Base-by-base conservation (phyloP, 2,113 vertebrate genomes). In the Macrotis lagotis region DNA sequence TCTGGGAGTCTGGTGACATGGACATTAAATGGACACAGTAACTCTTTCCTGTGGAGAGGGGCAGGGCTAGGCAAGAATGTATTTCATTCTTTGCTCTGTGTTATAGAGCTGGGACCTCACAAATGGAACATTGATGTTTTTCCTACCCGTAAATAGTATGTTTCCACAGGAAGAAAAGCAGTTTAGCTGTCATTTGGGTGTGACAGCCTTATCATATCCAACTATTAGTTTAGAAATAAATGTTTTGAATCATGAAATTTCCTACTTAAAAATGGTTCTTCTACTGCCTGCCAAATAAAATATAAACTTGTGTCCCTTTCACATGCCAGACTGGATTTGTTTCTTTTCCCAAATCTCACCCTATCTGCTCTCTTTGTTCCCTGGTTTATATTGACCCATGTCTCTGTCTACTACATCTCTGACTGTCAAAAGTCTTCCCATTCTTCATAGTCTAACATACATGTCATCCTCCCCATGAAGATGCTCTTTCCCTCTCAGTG, bases 21-120 rank as follows among this genome's bases (percentile, higher is more conserved):
- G 44, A 0, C 53, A 55, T 0, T 0, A 0, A 44, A 12, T 0
- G 0, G 92, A 50, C 92, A 91, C 19, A 6, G 48, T 93, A 96
- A 25, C 94, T 19, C 3, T 0, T 0, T 3, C 3, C 1, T 0
- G 37, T 83, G n/a, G 66, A 22, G 31, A n/a, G 19, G 19, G 48
- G 50, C 0, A 0, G 11, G 14, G 90, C 4, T 0, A 48, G 14
- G 8, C 2, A 26, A 44, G 90, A 10, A 51, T 52, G 8, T 8
- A 25, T 91, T 91, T 44, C 31, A 25, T 59, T 51, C 28, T 66
- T 51, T 16, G 48, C 83, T 94, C 0, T 0, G 0, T 10, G 83
- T 19, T 0, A 0, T 0, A 47, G 92, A 91, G 50, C 51, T 50
- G 31, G 19, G 25, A 25, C 49, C 49, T 90, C 51, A 2, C 19